Base-by-base conservation (phyloP, 2,797 vertebrate species). In the Jordanella pulchra region DNA sequence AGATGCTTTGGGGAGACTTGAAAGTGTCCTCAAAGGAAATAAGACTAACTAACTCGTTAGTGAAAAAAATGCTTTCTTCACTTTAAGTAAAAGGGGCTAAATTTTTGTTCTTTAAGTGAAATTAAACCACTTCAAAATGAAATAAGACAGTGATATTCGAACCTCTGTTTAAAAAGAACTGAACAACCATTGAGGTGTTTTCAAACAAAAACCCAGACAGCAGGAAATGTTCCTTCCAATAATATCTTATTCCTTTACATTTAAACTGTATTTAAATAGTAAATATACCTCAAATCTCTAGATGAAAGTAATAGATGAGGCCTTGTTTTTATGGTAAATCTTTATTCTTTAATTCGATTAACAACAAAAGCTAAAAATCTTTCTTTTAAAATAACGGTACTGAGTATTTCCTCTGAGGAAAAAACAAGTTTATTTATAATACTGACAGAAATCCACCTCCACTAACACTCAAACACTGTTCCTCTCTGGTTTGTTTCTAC, bases 281-380 rank as follows among this genome's bases (percentile, higher is more conserved):
- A 28, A 21, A 18, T 23, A 25, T 53, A 25, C 12, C n/a, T 71
- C 15, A 63, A 42, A 25, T 65, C 32, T 71, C 13, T 28, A 15
- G 32, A 44, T 47, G n/a, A 23, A 50, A 55, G 47, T 77, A 21
- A 80, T n/a, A 69, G 61, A 70, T 82, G 71, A 76, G 51, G 60
- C 44, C 71, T 67, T 4, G 64, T 72, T 70, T 48, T 61, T 7
- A 71, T 1, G 25, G 23, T 2, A 67, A 71, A 56, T 73, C 42
- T 82, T 87, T 78, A 60, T 85, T 84, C 3, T 60, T 77, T 25
- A 25, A 30, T 69, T 77, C 47, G 32, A 67, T 2, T 3, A 25
- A 79, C 72, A 86, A 28, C 3, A 50, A 84, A 0, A 75, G 56
- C 68, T 30, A 65, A 54, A 64, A 50, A 39, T 7, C 4, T 68